These are phyloP conservation scores for Eupeodes latifasciatus DNA, from an alignment of 2,888 invertebrate species.

Conservation along the genomic window DNA sequence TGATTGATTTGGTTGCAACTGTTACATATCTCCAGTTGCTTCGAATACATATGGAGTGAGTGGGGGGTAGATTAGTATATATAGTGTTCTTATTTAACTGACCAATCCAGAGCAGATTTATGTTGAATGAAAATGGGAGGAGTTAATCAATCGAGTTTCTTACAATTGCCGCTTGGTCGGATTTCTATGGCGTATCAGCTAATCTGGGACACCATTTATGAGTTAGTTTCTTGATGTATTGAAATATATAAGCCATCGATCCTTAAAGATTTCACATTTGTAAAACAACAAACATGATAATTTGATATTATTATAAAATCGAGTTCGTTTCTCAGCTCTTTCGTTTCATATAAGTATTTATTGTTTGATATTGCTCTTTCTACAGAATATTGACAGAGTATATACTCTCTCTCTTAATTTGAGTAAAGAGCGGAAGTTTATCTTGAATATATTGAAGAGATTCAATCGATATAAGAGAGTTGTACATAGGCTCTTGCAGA, in stretches of 20 bases:
- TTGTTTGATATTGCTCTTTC: conserved; percentile 8
- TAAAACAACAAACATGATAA: background rate
- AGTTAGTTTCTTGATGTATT: background rate
- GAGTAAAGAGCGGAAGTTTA: background rate
- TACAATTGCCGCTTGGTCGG: background rate
- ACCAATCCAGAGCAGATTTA: conserved; percentile 68
- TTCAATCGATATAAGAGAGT: background rate
- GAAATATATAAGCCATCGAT: background rate
- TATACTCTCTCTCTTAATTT: conserved; percentile 10
- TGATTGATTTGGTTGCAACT: conserved; percentile 56
- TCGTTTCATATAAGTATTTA: conserved; percentile 16
- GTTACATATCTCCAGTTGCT: conserved; percentile 63
- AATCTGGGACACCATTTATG: background rate
- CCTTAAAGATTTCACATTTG: background rate
- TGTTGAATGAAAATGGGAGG: conserved; percentile 55
- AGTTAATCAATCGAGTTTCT: conserved; percentile 32
- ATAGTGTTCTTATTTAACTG: conserved; percentile 56
- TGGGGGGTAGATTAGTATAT: conserved; percentile 66
- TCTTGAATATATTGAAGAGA: conserved; percentile 13
- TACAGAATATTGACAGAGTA: background rate
- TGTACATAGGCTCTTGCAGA: conserved; percentile 36
- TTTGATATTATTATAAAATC: background rate
- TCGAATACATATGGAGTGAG: conserved; percentile 46
- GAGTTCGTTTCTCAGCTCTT: conserved; percentile 64
- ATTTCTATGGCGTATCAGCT: background rate